Conservation (phyloP, 2,797 vertebrate genomes). For the Trichosurus vulpecula region DNA sequence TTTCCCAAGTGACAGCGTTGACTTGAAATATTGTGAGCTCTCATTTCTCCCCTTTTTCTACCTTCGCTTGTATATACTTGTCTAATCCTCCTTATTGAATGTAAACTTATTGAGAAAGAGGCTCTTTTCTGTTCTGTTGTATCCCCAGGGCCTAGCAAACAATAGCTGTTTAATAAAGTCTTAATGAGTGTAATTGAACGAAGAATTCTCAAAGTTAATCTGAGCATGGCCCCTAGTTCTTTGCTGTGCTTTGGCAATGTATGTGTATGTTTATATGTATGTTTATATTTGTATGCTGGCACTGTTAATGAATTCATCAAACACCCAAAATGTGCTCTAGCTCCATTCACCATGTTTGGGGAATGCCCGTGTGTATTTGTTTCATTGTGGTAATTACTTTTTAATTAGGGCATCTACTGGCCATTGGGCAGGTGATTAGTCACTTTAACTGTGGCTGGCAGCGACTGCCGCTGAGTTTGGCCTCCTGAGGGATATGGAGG, state of each 20-base stretch:
- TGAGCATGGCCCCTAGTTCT: constrained; percentile 13
- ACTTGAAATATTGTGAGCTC: neutral
- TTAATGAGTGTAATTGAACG: neutral
- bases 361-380: neutral
- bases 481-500: neutral
- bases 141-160: neutral
- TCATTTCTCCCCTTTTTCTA: neutral
- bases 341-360: constrained; percentile 5
- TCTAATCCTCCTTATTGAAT: neutral
- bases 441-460: neutral
- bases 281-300: neutral
- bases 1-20: neutral
- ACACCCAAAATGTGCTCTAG: neutral
- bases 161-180: neutral
- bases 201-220: constrained; percentile 20
- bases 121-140: neutral
- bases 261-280: neutral
- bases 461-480: neutral
- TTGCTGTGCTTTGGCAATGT: constrained; percentile 51
- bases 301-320: constrained; percentile 48
- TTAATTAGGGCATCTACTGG: constrained; percentile 39
- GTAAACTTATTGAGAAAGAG: neutral
- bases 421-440: neutral
- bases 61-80: neutral
- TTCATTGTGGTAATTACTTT: constrained; percentile 56